Evolutionary conservation across 2,888 invertebrate species (phyloP), one percentile per base, ranked within the genome.

Genomic region (Glaucopsyche alexis): DNA sequence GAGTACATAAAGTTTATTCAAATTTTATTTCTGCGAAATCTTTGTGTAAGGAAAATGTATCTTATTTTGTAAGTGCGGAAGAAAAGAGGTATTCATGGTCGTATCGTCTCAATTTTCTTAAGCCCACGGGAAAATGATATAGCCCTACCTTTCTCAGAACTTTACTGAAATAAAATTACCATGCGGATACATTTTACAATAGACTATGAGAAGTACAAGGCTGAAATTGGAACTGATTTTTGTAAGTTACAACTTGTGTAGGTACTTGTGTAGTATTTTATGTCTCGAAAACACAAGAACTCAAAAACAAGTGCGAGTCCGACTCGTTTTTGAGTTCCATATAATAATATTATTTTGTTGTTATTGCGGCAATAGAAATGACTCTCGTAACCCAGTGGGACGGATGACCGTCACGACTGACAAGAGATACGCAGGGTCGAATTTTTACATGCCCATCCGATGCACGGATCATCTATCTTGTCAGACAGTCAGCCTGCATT

Each of bases 21-120:
- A 55, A 55, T 55, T 55, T 55, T 29, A 60, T 60, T 60, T 60
- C 29, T 29, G 55, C 55, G 60, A 29, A 60, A 60, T 60, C 13
- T 60, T 60, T 29, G 60, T 60, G 60, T 60, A 19, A 13, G 29
- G 60, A 13, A 29, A 60, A 60, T 60, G 29, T 60, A 60, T 60
- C 16, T 60, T 60, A 60, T 60, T 19, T 60, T 19, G 60, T 60
- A 60, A 60, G 60, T 13, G 60, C 29, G 29, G 29, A 60, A 60
- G 29, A 29, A 60, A 60, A 60, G 60, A 11, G 29, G 29, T 60
- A 60, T 29, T 60, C 60, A 60, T 2, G 60, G 29, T 38, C 60
- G 60, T 38, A 38, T 60, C 29, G 60, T 60, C 60, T 60, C 38
- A 60, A 60, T 29, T 60, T 60, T 38, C 60, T 60, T 60, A 38